These are phyloP conservation scores for Coracias cyanogaster DNA, from an alignment of 2,797 vertebrate genomes.

Conservation along the genomic window DNA sequence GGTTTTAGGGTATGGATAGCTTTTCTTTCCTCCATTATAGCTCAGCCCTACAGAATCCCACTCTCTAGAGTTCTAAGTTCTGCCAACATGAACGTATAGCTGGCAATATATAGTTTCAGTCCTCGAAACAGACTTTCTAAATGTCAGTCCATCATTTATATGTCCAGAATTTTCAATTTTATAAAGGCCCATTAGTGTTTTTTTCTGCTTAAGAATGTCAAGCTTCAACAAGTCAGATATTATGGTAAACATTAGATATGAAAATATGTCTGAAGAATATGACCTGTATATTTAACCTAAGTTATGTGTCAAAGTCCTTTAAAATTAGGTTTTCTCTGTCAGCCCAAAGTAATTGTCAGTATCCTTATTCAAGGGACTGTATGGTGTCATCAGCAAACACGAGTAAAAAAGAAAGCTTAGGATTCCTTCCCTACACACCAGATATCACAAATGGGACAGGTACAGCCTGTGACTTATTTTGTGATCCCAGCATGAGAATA, in stretches of 20 bases:
- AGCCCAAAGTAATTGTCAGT: neutral
- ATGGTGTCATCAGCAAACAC: neutral
- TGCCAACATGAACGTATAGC: neutral
- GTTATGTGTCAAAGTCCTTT: neutral
- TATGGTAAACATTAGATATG: neutral
- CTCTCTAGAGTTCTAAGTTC: neutral
- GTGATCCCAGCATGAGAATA: neutral
- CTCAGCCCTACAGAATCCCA: neutral
- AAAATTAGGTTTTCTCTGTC: neutral
- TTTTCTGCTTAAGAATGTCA: neutral
- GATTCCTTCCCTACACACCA: neutral
- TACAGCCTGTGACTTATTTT: neutral
- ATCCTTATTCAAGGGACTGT: neutral
- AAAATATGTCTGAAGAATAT: neutral
- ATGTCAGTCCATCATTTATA: neutral
- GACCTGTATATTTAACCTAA: neutral
- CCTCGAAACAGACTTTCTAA: neutral
- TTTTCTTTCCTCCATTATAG: neutral
- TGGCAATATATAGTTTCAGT: neutral
- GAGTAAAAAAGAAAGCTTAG: neutral
- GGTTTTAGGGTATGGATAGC: neutral
- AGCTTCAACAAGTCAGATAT: neutral
- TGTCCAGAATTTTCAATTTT: neutral
- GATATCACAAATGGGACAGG: neutral
- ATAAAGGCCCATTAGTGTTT: fast-evolving